Percentiles rank a stretch among this genome's conserved stretches.
These are phyloP conservation scores for Holocentrus rufus DNA, from an alignment of 2,797 vertebrate genomes.

Conservation along the genomic window DNA sequence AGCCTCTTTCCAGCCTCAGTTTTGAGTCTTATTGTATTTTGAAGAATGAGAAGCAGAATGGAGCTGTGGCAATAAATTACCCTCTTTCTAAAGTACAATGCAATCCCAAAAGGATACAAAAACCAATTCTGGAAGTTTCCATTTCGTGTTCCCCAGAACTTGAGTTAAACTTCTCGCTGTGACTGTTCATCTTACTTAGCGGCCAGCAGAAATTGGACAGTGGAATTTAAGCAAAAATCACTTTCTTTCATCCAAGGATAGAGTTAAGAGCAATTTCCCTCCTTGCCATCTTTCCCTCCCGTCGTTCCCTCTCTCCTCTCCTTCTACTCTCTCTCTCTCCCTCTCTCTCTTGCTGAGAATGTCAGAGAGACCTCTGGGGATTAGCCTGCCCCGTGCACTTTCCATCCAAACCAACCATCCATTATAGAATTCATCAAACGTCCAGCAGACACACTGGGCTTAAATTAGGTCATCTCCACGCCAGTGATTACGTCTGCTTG, in stretches of 20 bases:
- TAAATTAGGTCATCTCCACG: slow-evolving; percentile 39
- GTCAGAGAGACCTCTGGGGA: slow-evolving; percentile 43
- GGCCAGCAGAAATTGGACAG: slow-evolving; percentile 45
- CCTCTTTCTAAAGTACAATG: slow-evolving; percentile 10
- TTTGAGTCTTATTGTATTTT: slow-evolving; percentile 41
- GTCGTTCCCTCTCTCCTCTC: slow-evolving; percentile 19
- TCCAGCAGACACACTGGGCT: slow-evolving; percentile 38
- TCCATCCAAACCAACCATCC: slow-evolving; percentile 31
- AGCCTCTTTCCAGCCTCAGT: slow-evolving; percentile 11
- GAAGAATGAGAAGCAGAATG: slow-evolving; percentile 15
- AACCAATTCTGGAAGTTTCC: slow-evolving; percentile 27
- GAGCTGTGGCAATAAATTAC: slow-evolving; percentile 40
- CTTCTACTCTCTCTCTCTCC: slow-evolving; percentile 1
- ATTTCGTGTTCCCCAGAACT: slow-evolving; percentile 39
- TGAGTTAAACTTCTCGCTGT: slow-evolving; percentile 34
- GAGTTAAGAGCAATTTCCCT: slow-evolving; percentile 36
- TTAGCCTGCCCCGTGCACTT: slow-evolving; percentile 27
- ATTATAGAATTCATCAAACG: slow-evolving; percentile 46
- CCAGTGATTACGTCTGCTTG: slow-evolving; percentile 13
- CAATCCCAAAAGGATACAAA: slow-evolving; percentile 28
- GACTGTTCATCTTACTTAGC: slow-evolving; percentile 28
- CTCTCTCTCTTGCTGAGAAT: slow-evolving; percentile 27
- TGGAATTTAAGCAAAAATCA: slow-evolving; percentile 31
- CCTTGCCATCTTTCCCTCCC: slow-evolving; percentile 6
- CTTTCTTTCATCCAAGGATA: slow-evolving; percentile 24